These are phyloP conservation scores for Ennomos fuscantarius DNA, from an alignment of 2,888 invertebrate genomes.

Conservation along the genomic window DNA sequence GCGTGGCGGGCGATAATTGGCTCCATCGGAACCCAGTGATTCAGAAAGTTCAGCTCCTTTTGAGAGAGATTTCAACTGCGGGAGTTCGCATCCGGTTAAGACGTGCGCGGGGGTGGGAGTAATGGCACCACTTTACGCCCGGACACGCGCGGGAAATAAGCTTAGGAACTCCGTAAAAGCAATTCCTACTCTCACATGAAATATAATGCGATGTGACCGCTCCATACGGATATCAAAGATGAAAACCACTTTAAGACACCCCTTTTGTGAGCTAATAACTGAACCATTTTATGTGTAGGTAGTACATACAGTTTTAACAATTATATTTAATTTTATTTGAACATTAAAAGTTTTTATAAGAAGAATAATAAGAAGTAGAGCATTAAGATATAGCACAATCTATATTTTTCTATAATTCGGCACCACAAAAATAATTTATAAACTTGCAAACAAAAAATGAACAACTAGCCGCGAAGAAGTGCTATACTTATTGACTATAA, in stretches of 20 bases:
- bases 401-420: too few species aligned
- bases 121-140: constrained; percentile 83
- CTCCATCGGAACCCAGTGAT: constrained; percentile 66
- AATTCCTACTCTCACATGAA: constrained; percentile 80
- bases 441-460: too few species aligned
- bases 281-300: constrained; percentile 10
- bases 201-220: constrained; percentile 80
- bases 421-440: too few species aligned
- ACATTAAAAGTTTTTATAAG: too few species aligned
- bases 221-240: constrained; percentile 79
- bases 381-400: too few species aligned
- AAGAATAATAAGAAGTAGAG: too few species aligned
- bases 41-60: constrained; percentile 75
- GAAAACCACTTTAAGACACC: constrained; percentile 58
- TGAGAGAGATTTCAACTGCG: constrained; percentile 65
- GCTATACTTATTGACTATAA: too few species aligned
- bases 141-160: constrained; percentile 82
- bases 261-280: constrained; percentile 11
- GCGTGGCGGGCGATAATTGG: constrained; percentile 58
- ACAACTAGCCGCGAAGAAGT: too few species aligned
- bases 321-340: too few species aligned
- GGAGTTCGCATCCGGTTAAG: constrained; percentile 56
- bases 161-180: constrained; percentile 84
- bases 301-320: not conserved
- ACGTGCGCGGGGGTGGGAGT: constrained; percentile 46